Percentiles rank a stretch among this genome's conserved stretches.
Conservation (phyloP, 2,888 invertebrate genomes). For the Troides oblongomaculatus region DNA sequence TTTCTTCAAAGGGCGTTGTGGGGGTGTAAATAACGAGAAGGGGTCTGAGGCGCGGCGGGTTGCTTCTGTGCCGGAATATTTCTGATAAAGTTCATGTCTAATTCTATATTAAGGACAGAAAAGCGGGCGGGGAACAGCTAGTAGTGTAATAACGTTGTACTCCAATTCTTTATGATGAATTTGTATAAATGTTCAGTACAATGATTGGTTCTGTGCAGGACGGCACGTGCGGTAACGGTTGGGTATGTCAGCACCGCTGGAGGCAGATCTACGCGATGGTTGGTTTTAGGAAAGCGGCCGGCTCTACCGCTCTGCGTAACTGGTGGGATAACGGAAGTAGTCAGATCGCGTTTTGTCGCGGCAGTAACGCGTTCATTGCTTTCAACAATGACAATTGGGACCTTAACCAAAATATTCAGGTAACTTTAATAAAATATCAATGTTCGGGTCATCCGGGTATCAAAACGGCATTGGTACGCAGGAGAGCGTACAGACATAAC, state of each 20-base stretch:
- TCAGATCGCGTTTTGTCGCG: constrained; percentile 86
- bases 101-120: no score
- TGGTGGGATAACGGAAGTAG: constrained; percentile 89
- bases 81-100: no score
- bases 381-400: constrained; percentile 79
- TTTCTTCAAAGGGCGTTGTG: no score
- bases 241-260: constrained; percentile 91
- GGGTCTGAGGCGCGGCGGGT: no score
- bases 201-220: constrained; percentile 46
- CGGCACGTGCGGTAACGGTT: constrained; percentile 81
- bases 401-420: constrained; percentile 75
- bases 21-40: no score
- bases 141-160: neutral
- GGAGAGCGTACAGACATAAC: no score
- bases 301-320: constrained; percentile 71
- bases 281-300: constrained; percentile 83
- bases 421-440: constrained; percentile 35
- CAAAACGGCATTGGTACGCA: no score
- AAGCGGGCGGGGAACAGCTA: no score
- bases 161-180: neutral
- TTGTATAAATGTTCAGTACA: neutral
- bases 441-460: no score
- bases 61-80: no score
- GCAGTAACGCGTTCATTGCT: constrained; percentile 80
- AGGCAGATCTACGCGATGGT: constrained; percentile 87